Percentiles rank a stretch among this genome's conserved stretches.
These are phyloP conservation scores for Delphinapterus leucas DNA, from an alignment of 2,113 vertebrate genomes.

Conservation along the genomic window DNA sequence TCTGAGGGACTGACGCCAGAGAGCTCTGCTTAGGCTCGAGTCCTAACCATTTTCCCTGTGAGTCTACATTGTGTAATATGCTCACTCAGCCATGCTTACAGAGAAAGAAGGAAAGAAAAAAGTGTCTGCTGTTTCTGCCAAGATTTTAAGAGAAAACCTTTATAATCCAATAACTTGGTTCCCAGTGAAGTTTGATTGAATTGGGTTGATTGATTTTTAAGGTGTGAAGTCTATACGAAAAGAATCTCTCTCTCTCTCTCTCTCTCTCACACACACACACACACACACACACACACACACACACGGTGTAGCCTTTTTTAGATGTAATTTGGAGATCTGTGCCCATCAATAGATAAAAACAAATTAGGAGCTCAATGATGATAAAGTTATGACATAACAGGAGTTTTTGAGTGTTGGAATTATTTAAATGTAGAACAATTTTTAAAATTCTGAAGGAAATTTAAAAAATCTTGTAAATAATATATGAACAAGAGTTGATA, in stretches of 20 bases:
- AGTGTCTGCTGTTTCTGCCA: neutral
- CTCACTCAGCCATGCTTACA: neutral
- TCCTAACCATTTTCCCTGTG: neutral
- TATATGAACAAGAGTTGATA: rapidly evolving
- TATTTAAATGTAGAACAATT: neutral
- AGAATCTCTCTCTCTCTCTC: neutral
- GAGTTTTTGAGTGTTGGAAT: neutral
- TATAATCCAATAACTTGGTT: neutral
- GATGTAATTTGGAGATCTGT: neutral
- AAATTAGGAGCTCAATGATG: neutral
- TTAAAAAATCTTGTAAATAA: neutral
- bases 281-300: no score
- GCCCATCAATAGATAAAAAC: neutral
- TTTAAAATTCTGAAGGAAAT: neutral
- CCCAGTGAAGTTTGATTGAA: neutral
- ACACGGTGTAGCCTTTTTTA: neutral
- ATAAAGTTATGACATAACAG: neutral
- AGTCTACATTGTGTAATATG: neutral
- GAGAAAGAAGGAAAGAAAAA: no score
- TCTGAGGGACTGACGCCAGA: rapidly evolving
- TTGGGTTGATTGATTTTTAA: neutral
- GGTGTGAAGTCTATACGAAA: neutral
- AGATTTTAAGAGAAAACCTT: neutral
- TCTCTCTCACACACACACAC: no score
- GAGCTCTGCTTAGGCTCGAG: neutral